Base-by-base conservation (phyloP, 2,888 invertebrate genomes). In the Vesta saturnalis region DNA sequence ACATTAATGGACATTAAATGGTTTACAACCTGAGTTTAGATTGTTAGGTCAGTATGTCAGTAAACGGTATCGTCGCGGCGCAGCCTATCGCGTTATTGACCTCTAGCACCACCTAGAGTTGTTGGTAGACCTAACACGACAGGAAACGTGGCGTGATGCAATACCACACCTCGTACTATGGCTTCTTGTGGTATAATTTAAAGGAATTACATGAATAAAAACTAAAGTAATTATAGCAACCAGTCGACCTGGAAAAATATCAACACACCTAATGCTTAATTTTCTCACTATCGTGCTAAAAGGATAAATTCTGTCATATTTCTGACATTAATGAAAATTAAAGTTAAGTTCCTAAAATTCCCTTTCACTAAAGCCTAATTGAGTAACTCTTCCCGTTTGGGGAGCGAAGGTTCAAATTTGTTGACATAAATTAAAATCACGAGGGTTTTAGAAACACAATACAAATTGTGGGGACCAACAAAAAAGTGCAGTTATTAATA, bases 1-100 rank as follows among this genome's bases (percentile, higher is more conserved):
- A 73, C 73, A 73, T 71, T 71, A 74, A 71, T 74, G 72, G 65
- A 60, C 70, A 69, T 73, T 73, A 73, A 75, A 74, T 72, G 75
- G 71, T 73, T 75, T 73, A 74, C 73, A 74, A 71, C 71, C 73
- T 72, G 72, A 76, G 73, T 73, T 75, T 76, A 73, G 72, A 75
- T 70, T 70, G 72, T 68, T 73, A 73, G 77, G 77, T 77, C 75
- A 77, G 73, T 77, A 73, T 77, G 76, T 74, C 76, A 76, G 63
- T 46, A 19, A 54, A 73, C 63, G 67, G 65, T 18, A 60, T 60
- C 64, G 58, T 62, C 60, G 60, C 58, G 69, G 39, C 60, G 55
- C 64, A 60, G 35, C 58, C 23, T 30, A 65, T 52, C 35, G 60
- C 68, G 69, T 18, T 71, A 67, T 70, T 68, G 72, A 70, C 70